Conservation (phyloP, 2,797 vertebrate genomes). For the Myiotriccus ornatus region DNA sequence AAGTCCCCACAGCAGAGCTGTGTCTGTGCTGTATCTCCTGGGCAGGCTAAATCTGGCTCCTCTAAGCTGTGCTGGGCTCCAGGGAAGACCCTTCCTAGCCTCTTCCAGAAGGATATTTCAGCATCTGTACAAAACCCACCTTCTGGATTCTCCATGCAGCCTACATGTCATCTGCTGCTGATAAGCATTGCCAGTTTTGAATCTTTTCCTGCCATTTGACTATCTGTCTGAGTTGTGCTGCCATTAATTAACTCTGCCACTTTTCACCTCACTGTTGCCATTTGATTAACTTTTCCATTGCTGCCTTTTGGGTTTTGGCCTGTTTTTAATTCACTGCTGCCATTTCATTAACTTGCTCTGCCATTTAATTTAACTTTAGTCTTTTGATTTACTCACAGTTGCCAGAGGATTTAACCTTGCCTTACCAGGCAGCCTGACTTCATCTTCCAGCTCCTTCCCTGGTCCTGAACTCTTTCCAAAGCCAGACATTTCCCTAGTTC, state of each 20-base stretch:
- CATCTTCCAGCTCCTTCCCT: background rate
- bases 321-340: slow-evolving; percentile 18
- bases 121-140: background rate
- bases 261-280: slow-evolving; percentile 29
- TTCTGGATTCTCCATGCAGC: background rate
- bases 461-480: background rate
- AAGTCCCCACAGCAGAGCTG: background rate
- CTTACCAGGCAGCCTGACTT: background rate
- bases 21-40: background rate
- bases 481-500: background rate
- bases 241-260: slow-evolving; percentile 45
- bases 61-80: background rate
- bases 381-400: slow-evolving; percentile 14
- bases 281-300: slow-evolving; percentile 37
- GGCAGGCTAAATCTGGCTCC: background rate
- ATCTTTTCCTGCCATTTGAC: slow-evolving; percentile 7
- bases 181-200: slow-evolving; percentile 21
- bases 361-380: slow-evolving; percentile 40
- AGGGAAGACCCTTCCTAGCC: background rate
- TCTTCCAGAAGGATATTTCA: background rate
- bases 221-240: background rate
- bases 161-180: background rate
- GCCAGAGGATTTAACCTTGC: background rate
- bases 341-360: slow-evolving; percentile 29
- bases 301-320: slow-evolving; percentile 14